Conservation (phyloP, 2,113 vertebrate species). For the Poicephalus meyeri region DNA sequence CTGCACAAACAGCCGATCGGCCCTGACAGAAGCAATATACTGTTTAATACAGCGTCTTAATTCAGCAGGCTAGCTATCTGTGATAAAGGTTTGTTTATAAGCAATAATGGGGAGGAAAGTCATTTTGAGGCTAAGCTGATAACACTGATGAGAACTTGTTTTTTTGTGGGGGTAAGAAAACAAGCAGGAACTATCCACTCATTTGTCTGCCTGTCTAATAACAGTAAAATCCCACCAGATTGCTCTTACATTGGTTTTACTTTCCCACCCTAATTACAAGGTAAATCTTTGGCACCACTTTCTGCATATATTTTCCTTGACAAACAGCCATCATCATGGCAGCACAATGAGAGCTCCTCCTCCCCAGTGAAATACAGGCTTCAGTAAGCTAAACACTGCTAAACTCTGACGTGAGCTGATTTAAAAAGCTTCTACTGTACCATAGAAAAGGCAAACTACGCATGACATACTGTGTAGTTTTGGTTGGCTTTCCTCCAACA, state of each 20-base stretch:
- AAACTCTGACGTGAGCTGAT: not conserved
- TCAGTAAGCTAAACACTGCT: not conserved
- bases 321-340: not conserved
- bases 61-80: constrained; percentile 78
- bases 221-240: not conserved
- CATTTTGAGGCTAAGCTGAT: constrained; percentile 80
- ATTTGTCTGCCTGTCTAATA: constrained; percentile 47
- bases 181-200: constrained; percentile 31
- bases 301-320: not conserved
- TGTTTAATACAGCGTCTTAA: constrained; percentile 81
- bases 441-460: not conserved
- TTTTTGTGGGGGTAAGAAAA: constrained; percentile 1
- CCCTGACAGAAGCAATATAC: constrained; percentile 82
- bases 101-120: constrained; percentile 80
- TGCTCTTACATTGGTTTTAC: not conserved
- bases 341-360: not conserved
- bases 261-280: not conserved
- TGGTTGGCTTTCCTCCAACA: not conserved
- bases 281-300: not conserved
- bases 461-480: not conserved
- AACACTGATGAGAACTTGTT: constrained; percentile 75
- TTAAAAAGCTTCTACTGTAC: not conserved
- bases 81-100: constrained; percentile 86
- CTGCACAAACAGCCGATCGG: constrained; percentile 83
- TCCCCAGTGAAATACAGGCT: not conserved